Base-by-base conservation (phyloP, 1,140 invertebrate genomes). In the Drosophila sechellia region DNA sequence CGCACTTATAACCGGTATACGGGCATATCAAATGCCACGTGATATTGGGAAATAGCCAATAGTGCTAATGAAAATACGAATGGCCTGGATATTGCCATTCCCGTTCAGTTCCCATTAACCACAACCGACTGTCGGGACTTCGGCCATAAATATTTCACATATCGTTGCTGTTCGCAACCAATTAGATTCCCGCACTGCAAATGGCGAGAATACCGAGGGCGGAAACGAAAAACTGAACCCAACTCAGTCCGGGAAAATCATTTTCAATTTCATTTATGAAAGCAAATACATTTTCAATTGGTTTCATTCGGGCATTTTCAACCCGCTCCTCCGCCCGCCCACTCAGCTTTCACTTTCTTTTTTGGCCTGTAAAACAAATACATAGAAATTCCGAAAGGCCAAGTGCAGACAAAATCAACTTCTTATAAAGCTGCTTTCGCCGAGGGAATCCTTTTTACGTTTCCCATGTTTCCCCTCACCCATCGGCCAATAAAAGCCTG, bases 181-280 rank as follows among this genome's bases (percentile, higher is more conserved):
- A 79, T 79, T 63, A 80, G 55, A 75, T 61, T 48, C 50, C 46
- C 39, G 15, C 42, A 79, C 42, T 57, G 69, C 45, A 79, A 74
- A 79, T 57, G 63, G 56, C 43, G 64, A 11, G 43, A 56, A 31
- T 8, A 31, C 50, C 64, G 48, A 22, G 40, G 54, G 52, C 22
- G 50, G 57, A 65, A 42, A 35, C 25, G 37, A 56, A 59, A 65
- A 65, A 65, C 43, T 35, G 27, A 64, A 57, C 60, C 40, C 53
- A 53, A 57, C 60, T 58, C 71, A 48, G 53, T 12, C 48, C 59
- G 53, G 35, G 42, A 68, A 77, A 77, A 81, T 77, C 55, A 72
- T 68, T 85, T 85, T 80, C 73, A 74, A 85, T 81, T 85, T 85
- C 74, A 74, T 81, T 81, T 81, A 80, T 77, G 77, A 80, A 80